Conservation (phyloP, 2,888 invertebrate genomes). For the Strigamia maritima region DNA sequence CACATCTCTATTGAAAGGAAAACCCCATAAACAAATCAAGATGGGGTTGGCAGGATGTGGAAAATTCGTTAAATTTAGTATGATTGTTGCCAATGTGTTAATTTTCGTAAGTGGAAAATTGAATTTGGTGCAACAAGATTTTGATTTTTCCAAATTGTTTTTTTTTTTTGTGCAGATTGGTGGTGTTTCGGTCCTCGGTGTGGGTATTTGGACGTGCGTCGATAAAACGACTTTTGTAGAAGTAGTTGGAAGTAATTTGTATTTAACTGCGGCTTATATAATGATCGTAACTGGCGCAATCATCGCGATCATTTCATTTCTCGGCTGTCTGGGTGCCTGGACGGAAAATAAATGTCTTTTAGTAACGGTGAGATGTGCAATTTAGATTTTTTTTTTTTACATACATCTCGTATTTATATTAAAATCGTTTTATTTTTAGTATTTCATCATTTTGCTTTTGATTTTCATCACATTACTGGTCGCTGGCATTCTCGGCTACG, state of each 20-base stretch:
- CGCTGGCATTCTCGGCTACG: slow-evolving; percentile 85
- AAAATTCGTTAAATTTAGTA: slow-evolving; percentile 78
- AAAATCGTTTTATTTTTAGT: slow-evolving; percentile 57
- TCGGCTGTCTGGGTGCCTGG: slow-evolving; percentile 90
- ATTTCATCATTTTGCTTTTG: slow-evolving; percentile 81
- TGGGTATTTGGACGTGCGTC: slow-evolving; percentile 80
- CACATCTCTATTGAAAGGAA: not conserved
- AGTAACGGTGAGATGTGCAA: slow-evolving; percentile 66
- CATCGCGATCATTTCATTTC: slow-evolving; percentile 76
- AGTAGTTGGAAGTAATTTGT: slow-evolving; percentile 79
- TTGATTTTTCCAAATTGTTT: not conserved
- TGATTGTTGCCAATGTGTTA: slow-evolving; percentile 77
- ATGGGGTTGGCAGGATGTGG: slow-evolving; percentile 81
- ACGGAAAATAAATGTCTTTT: slow-evolving; percentile 92
- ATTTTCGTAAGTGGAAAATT: slow-evolving; percentile 71
- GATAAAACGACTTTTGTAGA: slow-evolving; percentile 81
- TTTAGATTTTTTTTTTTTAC: too few relatives aligned
- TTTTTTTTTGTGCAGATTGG: slow-evolving; percentile 66
- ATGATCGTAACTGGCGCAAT: slow-evolving; percentile 77
- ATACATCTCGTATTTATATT: too few relatives aligned
- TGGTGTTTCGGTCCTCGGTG: slow-evolving; percentile 69
- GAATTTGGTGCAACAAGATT: slow-evolving; percentile 46
- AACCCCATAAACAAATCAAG: slow-evolving; percentile 4
- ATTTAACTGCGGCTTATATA: slow-evolving; percentile 79
- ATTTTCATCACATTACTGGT: slow-evolving; percentile 86